Evolutionary conservation across 2,888 invertebrate genomes (phyloP).

Genomic region (Thyatira batis): DNA sequence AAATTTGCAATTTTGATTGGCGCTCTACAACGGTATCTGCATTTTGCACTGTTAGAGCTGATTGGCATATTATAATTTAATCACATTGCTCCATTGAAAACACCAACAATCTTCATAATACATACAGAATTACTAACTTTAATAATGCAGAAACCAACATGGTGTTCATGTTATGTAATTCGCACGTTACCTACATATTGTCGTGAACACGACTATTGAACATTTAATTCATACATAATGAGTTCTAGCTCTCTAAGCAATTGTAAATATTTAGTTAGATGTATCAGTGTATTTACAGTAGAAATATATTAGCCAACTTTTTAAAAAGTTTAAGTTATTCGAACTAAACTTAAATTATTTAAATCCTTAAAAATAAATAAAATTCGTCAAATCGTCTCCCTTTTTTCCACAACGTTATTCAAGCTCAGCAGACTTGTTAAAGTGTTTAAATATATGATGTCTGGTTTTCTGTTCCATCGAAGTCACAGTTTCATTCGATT

Average conservation of each 20-base stretch:
- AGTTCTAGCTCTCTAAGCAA: too few species aligned
- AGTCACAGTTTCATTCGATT: constrained; percentile 68
- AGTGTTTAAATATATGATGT: constrained; percentile 20
- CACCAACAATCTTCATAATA: constrained; percentile 13
- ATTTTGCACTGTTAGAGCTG: constrained; percentile 49
- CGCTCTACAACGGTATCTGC: constrained; percentile 51
- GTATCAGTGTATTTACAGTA: too few species aligned
- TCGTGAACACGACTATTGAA: too few species aligned
- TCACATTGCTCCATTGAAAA: constrained; percentile 40
- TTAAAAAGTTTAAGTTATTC: background rate
- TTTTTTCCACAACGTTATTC: too few species aligned
- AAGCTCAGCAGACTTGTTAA: background rate
- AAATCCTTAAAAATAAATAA: too few species aligned
- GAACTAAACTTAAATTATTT: background rate
- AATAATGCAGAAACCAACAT: background rate
- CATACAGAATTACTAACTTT: background rate
- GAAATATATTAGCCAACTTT: too few species aligned
- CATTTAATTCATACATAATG: too few species aligned
- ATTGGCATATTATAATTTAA: constrained; percentile 62
- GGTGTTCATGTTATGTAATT: background rate
- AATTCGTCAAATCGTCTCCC: too few species aligned
- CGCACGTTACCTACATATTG: too few species aligned
- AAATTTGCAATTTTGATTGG: constrained; percentile 79
- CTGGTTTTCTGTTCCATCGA: constrained; percentile 29
- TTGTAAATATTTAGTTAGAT: too few species aligned